phyloP scores from a whole-genome alignment of 2,797 vertebrate species.

The Pelobates cultripes region DNA sequence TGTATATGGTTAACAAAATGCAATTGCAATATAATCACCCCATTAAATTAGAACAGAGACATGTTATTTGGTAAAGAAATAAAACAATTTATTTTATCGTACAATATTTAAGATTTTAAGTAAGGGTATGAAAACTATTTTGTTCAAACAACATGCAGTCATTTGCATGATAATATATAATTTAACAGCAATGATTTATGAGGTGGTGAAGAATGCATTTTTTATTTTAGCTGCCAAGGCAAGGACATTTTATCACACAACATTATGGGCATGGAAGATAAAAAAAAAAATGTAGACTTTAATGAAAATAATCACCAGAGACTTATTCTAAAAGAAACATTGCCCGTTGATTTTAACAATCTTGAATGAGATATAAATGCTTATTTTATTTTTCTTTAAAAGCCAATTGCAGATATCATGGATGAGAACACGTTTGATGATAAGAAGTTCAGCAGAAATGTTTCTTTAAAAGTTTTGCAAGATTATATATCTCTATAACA shows the following conservation, averaged over 20 bases:
- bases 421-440: no score
- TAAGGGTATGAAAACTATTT: background rate
- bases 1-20: no score
- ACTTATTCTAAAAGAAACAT: constrained; percentile 10
- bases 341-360: constrained; percentile 7
- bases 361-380: constrained; percentile 2
- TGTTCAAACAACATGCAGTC: background rate
- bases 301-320: constrained; percentile 15
- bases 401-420: no score
- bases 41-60: no score
- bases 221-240: constrained; percentile 27
- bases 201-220: background rate
- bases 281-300: constrained; percentile 32
- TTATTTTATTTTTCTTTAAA: no score
- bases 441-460: no score
- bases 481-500: no score
- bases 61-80: background rate
- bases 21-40: no score
- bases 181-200: constrained; percentile 17
- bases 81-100: background rate
- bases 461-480: no score
- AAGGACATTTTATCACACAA: constrained; percentile 37
- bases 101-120: background rate
- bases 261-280: constrained; percentile 13
- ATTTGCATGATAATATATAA: constrained; percentile 6